These are phyloP conservation scores for Pammene aurita DNA, from an alignment of 2,888 invertebrate genomes.

Conservation along the genomic window DNA sequence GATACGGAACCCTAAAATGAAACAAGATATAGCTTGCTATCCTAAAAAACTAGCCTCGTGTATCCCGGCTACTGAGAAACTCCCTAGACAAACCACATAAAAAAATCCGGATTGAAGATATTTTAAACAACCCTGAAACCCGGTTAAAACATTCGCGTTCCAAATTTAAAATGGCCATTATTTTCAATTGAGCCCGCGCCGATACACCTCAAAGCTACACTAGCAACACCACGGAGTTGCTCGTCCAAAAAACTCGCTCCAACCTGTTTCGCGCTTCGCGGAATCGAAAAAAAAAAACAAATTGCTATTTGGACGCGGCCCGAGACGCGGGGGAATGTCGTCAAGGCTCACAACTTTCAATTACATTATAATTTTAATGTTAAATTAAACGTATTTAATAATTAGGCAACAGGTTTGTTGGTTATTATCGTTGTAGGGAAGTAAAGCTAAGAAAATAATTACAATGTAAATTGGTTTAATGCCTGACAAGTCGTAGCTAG, in stretches of 20 bases:
- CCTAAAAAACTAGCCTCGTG: too few relatives aligned
- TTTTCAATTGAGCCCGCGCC: slow-evolving; percentile 22
- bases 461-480: background rate
- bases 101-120: too few relatives aligned
- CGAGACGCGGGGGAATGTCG: slow-evolving; percentile 67
- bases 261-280: slow-evolving; percentile 78
- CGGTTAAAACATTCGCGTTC: background rate
- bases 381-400: slow-evolving; percentile 6
- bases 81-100: too few relatives aligned
- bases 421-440: too few relatives aligned
- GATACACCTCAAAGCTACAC: slow-evolving; percentile 41
- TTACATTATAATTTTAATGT: slow-evolving; percentile 37
- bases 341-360: slow-evolving; percentile 74
- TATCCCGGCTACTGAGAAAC: too few relatives aligned
- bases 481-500: background rate
- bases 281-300: slow-evolving; percentile 74
- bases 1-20: too few relatives aligned
- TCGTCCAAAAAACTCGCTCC: slow-evolving; percentile 74
- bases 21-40: too few relatives aligned
- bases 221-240: slow-evolving; percentile 61
- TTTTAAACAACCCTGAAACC: slow-evolving; percentile 3
- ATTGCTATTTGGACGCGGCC: slow-evolving; percentile 68
- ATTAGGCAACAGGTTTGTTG: slow-evolving; percentile 1
- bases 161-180: background rate
- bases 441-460: slow-evolving; percentile 7